Conservation (phyloP, 1,140 invertebrate genomes). For the Lepidurus couesii region DNA sequence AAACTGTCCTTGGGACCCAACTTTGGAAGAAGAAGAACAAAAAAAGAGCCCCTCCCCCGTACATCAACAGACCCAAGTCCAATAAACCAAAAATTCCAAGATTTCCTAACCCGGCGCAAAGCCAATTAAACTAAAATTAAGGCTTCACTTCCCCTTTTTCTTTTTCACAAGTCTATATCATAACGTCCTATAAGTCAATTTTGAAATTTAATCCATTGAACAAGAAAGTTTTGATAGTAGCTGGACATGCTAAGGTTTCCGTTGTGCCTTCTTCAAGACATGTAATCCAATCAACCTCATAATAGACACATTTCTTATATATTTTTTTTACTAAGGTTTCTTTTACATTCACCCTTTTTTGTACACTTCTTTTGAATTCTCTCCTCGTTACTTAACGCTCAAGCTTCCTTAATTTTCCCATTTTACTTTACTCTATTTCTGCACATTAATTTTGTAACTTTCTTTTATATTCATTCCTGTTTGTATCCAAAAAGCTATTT, state of each 20-base stretch:
- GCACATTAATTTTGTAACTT: too few species aligned
- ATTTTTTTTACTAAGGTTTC: not conserved
- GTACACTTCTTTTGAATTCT: too few species aligned
- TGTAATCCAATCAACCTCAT: conserved; percentile 15
- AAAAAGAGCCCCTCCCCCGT: too few species aligned
- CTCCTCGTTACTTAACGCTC: too few species aligned
- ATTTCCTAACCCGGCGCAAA: not conserved
- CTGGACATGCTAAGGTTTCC: conserved; percentile 14
- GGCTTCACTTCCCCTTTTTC: not conserved
- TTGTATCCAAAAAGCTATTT: too few species aligned
- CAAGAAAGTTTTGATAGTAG: conserved; percentile 19
- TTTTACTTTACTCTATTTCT: too few species aligned
- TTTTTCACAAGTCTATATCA: conserved; percentile 1
- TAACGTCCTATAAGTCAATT: conserved; percentile 9
- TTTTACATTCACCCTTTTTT: not conserved
- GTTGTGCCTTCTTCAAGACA: conserved; percentile 2
- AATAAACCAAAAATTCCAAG: too few species aligned
- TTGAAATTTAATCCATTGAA: not conserved
- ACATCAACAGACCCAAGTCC: too few species aligned
- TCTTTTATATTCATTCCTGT: too few species aligned
- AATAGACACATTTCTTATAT: not conserved
- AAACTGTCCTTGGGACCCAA: not conserved
- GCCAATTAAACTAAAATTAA: conserved; percentile 20
- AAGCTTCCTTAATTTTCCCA: too few species aligned
- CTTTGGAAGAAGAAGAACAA: too few species aligned